These are phyloP conservation scores for Trichosurus vulpecula DNA, from an alignment of 2,797 vertebrate species.

Conservation along the genomic window DNA sequence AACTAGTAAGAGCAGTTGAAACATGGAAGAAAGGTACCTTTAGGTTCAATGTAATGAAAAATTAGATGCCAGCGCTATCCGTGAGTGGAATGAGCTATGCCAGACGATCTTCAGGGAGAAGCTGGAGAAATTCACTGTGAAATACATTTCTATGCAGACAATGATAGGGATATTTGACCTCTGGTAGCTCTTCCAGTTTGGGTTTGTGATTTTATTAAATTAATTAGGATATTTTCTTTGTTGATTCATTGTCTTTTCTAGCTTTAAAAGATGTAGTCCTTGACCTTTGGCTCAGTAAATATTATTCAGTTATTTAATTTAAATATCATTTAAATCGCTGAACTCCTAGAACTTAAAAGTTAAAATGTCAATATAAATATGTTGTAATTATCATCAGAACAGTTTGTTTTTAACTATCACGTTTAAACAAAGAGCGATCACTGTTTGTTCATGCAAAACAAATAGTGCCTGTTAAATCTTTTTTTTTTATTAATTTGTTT, in stretches of 20 bases:
- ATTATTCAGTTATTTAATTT: conserved; percentile 45
- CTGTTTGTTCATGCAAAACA: conserved; percentile 80
- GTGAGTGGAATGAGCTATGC: neutral
- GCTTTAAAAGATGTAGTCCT: conserved; percentile 56
- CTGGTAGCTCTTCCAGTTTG: conserved; percentile 13
- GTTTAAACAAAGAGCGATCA: conserved; percentile 79
- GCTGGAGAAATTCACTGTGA: neutral
- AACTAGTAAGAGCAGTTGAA: neutral
- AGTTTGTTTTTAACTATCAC: conserved; percentile 79
- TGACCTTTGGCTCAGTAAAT: conserved; percentile 71
- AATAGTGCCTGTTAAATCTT: conserved; percentile 77
- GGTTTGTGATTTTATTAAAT: neutral
- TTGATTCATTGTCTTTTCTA: conserved; percentile 33
- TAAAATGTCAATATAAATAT: conserved; percentile 76
- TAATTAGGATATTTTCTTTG: conserved; percentile 53
- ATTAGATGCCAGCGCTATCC: too few species aligned
- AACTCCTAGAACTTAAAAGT: conserved; percentile 70
- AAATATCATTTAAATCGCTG: conserved; percentile 55
- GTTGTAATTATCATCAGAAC: conserved; percentile 77
- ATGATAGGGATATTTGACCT: neutral
- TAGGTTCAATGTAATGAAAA: neutral
- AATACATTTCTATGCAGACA: neutral
- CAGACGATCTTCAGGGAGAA: neutral
- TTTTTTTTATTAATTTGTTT: conserved; percentile 78
- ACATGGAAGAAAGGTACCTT: neutral